Conservation (phyloP, 1,140 invertebrate species). For the Samia ricini region DNA sequence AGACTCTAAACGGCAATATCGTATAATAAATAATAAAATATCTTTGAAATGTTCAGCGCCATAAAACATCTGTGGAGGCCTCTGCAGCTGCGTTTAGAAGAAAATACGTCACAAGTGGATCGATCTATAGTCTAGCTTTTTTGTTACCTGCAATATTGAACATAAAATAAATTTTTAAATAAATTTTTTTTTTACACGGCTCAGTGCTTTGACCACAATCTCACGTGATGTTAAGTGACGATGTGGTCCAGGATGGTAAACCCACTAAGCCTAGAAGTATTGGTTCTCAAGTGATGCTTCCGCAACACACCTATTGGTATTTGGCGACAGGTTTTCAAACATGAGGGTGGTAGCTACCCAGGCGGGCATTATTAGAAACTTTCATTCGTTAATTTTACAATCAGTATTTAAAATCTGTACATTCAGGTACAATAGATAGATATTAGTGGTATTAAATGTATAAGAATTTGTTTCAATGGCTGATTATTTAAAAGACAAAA, state of each 20-base stretch:
- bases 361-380: not conserved
- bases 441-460: slow-evolving; percentile 12
- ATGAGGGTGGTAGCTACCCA: too few species aligned
- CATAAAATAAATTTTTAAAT: too few species aligned
- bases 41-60: slow-evolving; percentile 68
- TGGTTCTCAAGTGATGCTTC: too few species aligned
- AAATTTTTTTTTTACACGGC: too few species aligned
- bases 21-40: slow-evolving; percentile 72
- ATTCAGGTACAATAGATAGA: slow-evolving; percentile 19
- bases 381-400: not conserved
- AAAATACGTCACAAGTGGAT: slow-evolving; percentile 70
- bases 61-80: slow-evolving; percentile 72
- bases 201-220: too few species aligned
- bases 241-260: too few species aligned
- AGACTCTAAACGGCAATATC: slow-evolving; percentile 71
- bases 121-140: slow-evolving; percentile 40
- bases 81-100: slow-evolving; percentile 60
- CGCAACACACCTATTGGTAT: too few species aligned
- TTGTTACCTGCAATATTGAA: slow-evolving; percentile 48
- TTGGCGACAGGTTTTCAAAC: too few species aligned
- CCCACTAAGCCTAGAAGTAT: too few species aligned
- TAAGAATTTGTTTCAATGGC: slow-evolving; percentile 21
- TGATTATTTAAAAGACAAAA: slow-evolving; percentile 13
- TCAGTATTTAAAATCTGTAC: slow-evolving; percentile 28
- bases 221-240: too few species aligned